A percentile compares a stretch with the other conserved stretches of the same genome.
phyloP scores from a whole-genome alignment of 2,888 invertebrate genomes.

The Patella ulyssiponensis region DNA sequence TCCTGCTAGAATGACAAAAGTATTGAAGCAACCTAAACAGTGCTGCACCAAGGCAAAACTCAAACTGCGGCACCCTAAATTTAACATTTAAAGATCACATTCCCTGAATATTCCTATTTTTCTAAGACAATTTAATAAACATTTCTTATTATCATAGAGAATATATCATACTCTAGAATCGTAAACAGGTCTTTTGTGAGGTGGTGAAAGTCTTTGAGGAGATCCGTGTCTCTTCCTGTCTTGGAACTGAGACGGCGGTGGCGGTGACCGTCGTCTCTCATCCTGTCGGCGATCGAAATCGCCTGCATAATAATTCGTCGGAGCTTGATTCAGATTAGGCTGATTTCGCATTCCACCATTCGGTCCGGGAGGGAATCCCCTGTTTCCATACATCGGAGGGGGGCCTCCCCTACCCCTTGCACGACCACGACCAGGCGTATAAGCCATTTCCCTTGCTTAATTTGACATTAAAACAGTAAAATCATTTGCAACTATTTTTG shows the following conservation, averaged over 20 bases:
- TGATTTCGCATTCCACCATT: neutral
- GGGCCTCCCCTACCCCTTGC: neutral
- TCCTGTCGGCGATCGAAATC: neutral
- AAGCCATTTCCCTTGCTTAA: neutral
- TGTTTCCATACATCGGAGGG: neutral
- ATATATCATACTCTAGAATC: slow-evolving; percentile 2
- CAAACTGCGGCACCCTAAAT: too few relatives aligned
- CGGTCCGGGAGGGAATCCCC: neutral
- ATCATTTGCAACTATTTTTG: neutral
- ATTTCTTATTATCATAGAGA: too few relatives aligned
- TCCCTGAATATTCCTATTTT: too few relatives aligned
- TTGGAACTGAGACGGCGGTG: too few relatives aligned
- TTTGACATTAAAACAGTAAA: neutral
- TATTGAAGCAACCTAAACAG: too few relatives aligned
- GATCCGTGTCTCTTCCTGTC: neutral
- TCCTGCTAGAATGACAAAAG: too few relatives aligned
- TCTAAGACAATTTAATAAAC: too few relatives aligned
- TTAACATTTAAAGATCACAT: too few relatives aligned
- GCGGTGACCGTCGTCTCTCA: neutral
- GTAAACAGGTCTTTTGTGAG: slow-evolving; percentile 2
- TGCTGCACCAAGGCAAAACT: too few relatives aligned
- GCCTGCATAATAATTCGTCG: neutral
- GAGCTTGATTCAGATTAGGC: neutral
- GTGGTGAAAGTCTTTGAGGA: neutral
- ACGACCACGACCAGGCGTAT: neutral